Percentiles rank a stretch among this genome's conserved stretches.
phyloP scores from a whole-genome alignment of 2,113 vertebrate species.

The Chloroceryle aenea region DNA sequence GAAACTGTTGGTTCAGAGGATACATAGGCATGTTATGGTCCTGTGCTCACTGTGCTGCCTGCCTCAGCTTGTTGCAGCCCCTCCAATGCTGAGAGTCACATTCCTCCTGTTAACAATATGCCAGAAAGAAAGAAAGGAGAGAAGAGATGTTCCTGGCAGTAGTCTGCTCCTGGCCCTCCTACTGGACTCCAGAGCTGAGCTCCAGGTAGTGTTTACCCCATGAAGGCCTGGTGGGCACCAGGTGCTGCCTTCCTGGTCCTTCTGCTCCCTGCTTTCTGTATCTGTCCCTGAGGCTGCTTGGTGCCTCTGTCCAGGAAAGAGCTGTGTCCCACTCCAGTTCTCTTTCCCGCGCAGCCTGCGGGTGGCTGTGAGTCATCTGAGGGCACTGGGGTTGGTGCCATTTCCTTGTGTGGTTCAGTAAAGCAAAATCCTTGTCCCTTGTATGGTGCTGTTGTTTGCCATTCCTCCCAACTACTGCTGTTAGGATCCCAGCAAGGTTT shows the following conservation, averaged over 20 bases:
- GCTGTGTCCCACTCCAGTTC: neutral
- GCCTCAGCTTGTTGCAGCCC: accelerated
- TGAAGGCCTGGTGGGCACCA: neutral
- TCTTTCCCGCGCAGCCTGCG: accelerated
- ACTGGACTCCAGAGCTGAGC: accelerated
- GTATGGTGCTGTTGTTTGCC: accelerated
- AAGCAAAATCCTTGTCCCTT: accelerated
- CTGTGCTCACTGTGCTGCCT: neutral
- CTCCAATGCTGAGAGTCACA: accelerated
- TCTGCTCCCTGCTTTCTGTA: neutral
- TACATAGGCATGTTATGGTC: accelerated
- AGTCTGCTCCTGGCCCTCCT: neutral
- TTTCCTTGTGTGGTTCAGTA: neutral
- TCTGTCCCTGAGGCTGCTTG: neutral
- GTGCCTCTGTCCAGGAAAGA: neutral
- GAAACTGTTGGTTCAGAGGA: neutral
- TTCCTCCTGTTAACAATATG: neutral
- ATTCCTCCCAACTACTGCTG: accelerated
- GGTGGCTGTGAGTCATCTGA: neutral
- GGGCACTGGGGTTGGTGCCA: neutral
- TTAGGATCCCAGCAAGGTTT: neutral
- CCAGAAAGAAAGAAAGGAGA: neutral
- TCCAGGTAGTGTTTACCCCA: neutral
- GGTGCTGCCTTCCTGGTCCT: neutral
- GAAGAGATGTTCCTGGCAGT: neutral